Evolutionary conservation across 2,888 invertebrate species (phyloP).

Genomic region (Amphiduros pacificus): DNA sequence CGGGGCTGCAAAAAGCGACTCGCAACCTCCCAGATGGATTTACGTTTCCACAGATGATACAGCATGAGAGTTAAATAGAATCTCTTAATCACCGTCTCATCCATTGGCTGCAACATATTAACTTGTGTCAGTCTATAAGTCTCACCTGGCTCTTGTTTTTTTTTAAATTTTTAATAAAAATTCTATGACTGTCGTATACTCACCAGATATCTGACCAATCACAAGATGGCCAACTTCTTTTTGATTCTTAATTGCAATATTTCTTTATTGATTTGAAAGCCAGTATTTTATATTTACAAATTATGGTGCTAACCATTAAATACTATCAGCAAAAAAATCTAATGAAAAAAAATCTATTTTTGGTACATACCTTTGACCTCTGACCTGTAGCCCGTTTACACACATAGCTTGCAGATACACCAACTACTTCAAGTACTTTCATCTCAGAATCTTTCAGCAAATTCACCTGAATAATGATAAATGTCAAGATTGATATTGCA

Average conservation of each 20-base stretch:
- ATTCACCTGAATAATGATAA: neutral
- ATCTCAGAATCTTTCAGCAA: conserved; percentile 62
- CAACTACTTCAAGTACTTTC: conserved; percentile 73
- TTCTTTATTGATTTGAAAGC: no score
- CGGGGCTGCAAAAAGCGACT: conserved; percentile 74
- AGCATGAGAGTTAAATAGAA: conserved; percentile 87
- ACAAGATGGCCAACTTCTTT: no score
- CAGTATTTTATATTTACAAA: no score
- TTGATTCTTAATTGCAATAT: no score
- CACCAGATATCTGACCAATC: no score
- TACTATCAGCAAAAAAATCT: no score
- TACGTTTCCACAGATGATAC: conserved; percentile 67
- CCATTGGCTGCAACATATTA: conserved; percentile 15
- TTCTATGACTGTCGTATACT: no score
- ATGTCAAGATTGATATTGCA: no score
- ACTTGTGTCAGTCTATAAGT: neutral
- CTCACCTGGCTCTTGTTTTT: no score
- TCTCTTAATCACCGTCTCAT: conserved; percentile 68
- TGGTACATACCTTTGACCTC: conserved; percentile 37
- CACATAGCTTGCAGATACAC: conserved; percentile 76
- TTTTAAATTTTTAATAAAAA: no score
- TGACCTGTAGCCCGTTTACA: conserved; percentile 72
- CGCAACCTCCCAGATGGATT: conserved; percentile 64
- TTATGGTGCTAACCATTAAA: no score
- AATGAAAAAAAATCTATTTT: neutral